These are phyloP conservation scores for Alentia gelatinosa DNA, from an alignment of 2,888 invertebrate genomes.

Conservation along the genomic window DNA sequence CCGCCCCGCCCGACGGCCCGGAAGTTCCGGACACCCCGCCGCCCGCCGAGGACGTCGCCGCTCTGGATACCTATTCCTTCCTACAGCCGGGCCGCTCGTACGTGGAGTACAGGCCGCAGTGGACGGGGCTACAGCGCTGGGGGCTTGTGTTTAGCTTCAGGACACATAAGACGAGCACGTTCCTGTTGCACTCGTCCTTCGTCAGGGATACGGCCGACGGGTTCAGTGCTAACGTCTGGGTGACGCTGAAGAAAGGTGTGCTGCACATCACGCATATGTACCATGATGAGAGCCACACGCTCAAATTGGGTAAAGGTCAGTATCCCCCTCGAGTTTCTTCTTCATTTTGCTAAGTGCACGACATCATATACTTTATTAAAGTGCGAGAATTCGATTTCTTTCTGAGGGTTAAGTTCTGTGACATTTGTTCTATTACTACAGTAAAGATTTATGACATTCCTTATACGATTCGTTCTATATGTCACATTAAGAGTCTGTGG, in stretches of 20 bases:
- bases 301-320: slow-evolving; percentile 52
- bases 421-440: too few species aligned
- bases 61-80: slow-evolving; percentile 41
- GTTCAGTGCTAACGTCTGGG: slow-evolving; percentile 43
- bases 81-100: slow-evolving; percentile 51
- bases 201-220: not conserved
- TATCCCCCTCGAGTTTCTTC: not conserved
- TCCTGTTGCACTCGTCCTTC: slow-evolving; percentile 52
- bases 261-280: slow-evolving; percentile 50
- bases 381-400: too few species aligned
- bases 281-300: slow-evolving; percentile 19
- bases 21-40: too few species aligned
- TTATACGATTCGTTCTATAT: too few species aligned
- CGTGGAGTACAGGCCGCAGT: slow-evolving; percentile 55
- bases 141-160: slow-evolving; percentile 50
- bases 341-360: not conserved
- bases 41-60: too few species aligned
- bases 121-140: not conserved
- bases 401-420: too few species aligned
- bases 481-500: too few species aligned
- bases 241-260: slow-evolving; percentile 50
- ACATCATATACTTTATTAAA: too few species aligned
- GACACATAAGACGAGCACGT: slow-evolving; percentile 46
- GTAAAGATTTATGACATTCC: too few species aligned
- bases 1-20: too few species aligned